Evolutionary conservation across 2,113 vertebrate genomes (phyloP).

Genomic region (human): DNA sequence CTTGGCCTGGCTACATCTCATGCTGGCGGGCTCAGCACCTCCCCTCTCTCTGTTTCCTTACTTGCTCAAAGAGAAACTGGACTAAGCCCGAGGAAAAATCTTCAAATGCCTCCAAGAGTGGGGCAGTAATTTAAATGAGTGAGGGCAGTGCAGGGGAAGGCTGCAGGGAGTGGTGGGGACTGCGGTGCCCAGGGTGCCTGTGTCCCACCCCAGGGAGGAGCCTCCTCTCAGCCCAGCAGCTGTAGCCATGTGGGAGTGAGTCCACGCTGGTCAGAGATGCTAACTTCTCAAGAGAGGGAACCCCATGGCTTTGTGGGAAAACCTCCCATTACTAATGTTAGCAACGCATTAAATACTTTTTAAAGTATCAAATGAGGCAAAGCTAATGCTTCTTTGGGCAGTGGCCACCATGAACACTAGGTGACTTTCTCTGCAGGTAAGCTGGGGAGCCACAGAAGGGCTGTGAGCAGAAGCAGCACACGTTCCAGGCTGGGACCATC

Average conservation of each 20-base stretch:
- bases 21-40: not conserved
- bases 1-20: fast-evolving
- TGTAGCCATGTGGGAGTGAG: not conserved
- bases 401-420: not conserved
- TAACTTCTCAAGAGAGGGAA: not conserved
- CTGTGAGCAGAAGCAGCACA: fast-evolving
- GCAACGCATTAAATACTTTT: not conserved
- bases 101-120: not conserved
- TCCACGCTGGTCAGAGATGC: not conserved
- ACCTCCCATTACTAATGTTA: not conserved
- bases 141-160: not conserved
- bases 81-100: not conserved
- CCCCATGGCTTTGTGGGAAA: not conserved
- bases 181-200: not conserved
- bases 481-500: not conserved
- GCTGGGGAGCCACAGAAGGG: not conserved
- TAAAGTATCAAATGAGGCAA: not conserved
- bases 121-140: not conserved
- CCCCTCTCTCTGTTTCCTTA: not conserved
- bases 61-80: not conserved
- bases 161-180: not conserved
- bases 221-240: not conserved
- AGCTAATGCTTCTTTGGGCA: not conserved
- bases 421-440: not conserved
- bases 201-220: not conserved